Evolutionary conservation across 2,113 vertebrate species (phyloP).

Genomic region (Daphoenositta chrysoptera): DNA sequence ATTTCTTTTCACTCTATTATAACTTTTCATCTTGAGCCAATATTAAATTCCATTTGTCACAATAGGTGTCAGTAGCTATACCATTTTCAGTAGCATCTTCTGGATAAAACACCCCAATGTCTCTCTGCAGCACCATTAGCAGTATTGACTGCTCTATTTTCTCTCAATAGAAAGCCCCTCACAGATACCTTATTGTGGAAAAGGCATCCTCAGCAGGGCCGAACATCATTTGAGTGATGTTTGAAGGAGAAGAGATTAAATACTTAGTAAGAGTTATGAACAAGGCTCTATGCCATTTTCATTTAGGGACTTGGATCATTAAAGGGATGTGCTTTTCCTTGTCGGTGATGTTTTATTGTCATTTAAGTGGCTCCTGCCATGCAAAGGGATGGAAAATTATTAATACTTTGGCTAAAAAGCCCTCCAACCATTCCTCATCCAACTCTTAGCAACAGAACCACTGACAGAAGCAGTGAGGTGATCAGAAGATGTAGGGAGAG

Average conservation of each 20-base stretch:
- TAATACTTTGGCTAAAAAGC: not conserved
- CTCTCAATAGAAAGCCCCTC: conserved; percentile 15
- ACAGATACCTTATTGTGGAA: not conserved
- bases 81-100: conserved; percentile 39
- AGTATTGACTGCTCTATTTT: conserved; percentile 56
- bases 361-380: conserved; percentile 14
- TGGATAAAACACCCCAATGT: conserved; percentile 36
- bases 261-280: conserved; percentile 20
- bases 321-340: not conserved
- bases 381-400: not conserved
- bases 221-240: not conserved
- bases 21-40: conserved; percentile 43
- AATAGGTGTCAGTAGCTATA: conserved; percentile 48
- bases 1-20: conserved; percentile 50
- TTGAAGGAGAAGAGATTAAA: conserved; percentile 44
- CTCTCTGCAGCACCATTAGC: conserved; percentile 49
- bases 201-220: conserved; percentile 12
- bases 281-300: conserved; percentile 20
- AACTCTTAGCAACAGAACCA: not conserved
- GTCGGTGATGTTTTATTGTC: not conserved
- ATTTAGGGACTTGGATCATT: conserved; percentile 15
- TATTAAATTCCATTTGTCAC: conserved; percentile 59
- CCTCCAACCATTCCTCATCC: not conserved
- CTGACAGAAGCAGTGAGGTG: not conserved
- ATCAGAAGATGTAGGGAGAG: not conserved